phyloP scores from a whole-genome alignment of 2,113 vertebrate species.

The Onychorhynchus coronatus region DNA sequence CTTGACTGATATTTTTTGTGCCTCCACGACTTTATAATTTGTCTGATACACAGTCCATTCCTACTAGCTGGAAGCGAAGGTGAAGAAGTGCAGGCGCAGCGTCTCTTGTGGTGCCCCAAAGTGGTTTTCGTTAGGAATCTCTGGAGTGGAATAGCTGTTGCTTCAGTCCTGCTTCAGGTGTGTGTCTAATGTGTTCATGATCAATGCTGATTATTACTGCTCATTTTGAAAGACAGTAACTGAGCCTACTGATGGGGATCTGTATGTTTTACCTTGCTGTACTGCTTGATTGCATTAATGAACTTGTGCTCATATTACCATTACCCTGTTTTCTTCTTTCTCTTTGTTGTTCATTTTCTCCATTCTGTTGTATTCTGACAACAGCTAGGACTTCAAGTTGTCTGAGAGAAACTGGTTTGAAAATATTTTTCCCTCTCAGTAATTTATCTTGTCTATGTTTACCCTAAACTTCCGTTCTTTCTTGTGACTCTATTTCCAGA shows the following conservation, averaged over 20 bases:
- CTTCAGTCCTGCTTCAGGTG: constrained; percentile 9
- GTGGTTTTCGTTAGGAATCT: not conserved
- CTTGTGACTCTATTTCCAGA: not conserved
- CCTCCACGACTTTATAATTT: not conserved
- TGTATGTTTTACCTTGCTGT: not conserved
- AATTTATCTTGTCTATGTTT: not conserved
- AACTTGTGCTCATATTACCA: not conserved
- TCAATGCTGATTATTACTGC: not conserved
- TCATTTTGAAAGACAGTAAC: not conserved
- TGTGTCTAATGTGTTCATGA: fast-evolving
- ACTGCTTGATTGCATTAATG: not conserved
- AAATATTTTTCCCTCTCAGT: not conserved
- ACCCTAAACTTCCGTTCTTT: not conserved
- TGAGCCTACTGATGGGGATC: not conserved
- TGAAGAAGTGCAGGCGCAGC: not conserved
- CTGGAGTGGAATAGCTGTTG: not conserved
- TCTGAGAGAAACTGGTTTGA: not conserved
- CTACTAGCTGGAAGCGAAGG: not conserved
- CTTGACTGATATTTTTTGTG: not conserved
- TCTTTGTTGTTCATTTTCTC: not conserved
- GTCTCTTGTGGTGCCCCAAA: not conserved
- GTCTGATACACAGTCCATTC: not conserved
- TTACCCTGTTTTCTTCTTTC: not conserved
- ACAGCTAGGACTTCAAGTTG: not conserved
- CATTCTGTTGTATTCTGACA: not conserved